phyloP scores from a whole-genome alignment of 2,888 invertebrate genomes.

The Drosophila neonasuta region DNA sequence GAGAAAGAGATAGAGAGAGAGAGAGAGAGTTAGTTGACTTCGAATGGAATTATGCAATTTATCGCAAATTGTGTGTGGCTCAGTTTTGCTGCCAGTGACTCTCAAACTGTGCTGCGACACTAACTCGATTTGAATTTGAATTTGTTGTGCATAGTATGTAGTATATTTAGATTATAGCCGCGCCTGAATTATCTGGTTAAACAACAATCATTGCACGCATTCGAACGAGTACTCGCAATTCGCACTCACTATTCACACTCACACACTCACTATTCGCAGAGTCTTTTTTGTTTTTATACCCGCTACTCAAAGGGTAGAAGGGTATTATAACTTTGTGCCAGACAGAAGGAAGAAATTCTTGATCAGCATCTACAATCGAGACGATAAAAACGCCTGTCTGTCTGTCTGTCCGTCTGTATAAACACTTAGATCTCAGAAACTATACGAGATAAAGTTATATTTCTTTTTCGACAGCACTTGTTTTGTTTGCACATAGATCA shows the following conservation, averaged over 20 bases:
- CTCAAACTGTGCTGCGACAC: conserved; percentile 28
- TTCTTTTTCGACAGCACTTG: too few relatives aligned
- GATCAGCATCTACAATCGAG: too few relatives aligned
- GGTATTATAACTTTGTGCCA: too few relatives aligned
- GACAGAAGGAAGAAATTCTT: too few relatives aligned
- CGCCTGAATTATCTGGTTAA: conserved; percentile 55
- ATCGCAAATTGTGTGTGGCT: neutral
- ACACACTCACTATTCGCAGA: neutral
- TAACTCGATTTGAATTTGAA: conserved; percentile 8
- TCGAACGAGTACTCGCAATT: conserved; percentile 20
- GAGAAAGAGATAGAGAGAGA: too few relatives aligned
- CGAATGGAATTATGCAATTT: conserved; percentile 34
- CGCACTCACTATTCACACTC: conserved; percentile 2
- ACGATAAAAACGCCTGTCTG: too few relatives aligned
- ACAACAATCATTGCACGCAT: conserved; percentile 61
- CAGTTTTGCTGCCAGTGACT: conserved; percentile 22
- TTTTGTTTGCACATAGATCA: too few relatives aligned
- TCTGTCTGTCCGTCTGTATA: too few relatives aligned
- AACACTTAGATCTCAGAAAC: too few relatives aligned
- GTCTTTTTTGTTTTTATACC: neutral
- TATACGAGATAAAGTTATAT: too few relatives aligned
- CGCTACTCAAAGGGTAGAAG: too few relatives aligned
- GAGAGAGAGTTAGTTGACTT: neutral
- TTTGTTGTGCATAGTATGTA: neutral
- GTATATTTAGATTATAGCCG: neutral